Percentiles rank a stretch among this genome's conserved stretches.
phyloP scores from a whole-genome alignment of 1,140 invertebrate genomes.

The Plectrocnemia conspersa region DNA sequence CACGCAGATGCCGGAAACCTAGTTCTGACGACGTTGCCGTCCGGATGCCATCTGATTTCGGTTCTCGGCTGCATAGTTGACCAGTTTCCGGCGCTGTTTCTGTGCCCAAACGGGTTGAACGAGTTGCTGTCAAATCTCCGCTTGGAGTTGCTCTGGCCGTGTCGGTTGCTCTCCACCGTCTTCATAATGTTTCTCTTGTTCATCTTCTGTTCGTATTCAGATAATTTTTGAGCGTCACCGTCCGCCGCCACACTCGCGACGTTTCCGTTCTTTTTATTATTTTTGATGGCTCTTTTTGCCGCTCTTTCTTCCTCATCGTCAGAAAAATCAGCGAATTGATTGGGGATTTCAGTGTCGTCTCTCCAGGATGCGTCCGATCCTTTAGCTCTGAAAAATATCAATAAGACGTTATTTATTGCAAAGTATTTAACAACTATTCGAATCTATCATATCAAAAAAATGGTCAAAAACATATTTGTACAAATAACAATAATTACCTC shows the following conservation, averaged over 20 bases:
- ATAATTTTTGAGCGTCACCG: conserved; percentile 37
- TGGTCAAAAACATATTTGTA: conserved; percentile 16
- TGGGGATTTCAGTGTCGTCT: conserved; percentile 75
- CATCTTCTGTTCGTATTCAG: conserved; percentile 30
- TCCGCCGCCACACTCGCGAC: conserved; percentile 34
- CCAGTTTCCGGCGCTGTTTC: conserved; percentile 13
- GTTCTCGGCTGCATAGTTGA: not conserved
- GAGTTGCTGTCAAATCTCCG: not conserved
- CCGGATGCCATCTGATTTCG: too few relatives aligned
- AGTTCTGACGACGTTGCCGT: not conserved
- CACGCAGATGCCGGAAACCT: not conserved
- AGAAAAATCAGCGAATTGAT: conserved; percentile 70
- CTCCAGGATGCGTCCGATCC: conserved; percentile 81
- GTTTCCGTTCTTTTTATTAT: conserved; percentile 38
- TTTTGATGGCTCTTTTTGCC: conserved; percentile 45
- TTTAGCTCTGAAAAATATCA: conserved; percentile 57
- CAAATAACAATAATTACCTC: conserved; percentile 51
- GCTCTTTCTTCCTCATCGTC: conserved; percentile 80
- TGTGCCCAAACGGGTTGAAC: conserved; percentile 43
- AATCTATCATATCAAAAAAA: conserved; percentile 7
- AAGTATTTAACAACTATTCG: conserved; percentile 4
- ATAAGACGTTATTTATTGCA: conserved; percentile 16
- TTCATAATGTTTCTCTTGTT: conserved; percentile 31
- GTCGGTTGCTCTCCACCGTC: conserved; percentile 24
- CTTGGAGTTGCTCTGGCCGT: conserved; percentile 1